Percentiles rank a stretch among this genome's conserved stretches.
Evolutionary conservation across 1,140 invertebrate genomes (phyloP).

Genomic region (Ganaspis sp.): DNA sequence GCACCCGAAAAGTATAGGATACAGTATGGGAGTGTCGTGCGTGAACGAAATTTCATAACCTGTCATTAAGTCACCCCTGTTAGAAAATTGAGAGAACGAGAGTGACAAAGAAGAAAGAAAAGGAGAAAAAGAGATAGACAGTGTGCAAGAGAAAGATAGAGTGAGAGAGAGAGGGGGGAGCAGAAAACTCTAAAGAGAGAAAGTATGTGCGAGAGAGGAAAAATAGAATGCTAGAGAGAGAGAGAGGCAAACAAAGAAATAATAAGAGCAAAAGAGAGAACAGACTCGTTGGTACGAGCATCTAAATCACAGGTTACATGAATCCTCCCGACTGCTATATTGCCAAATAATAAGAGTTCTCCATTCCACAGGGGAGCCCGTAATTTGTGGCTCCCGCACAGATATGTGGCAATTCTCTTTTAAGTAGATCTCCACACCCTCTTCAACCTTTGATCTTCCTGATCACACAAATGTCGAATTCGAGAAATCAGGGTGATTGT

Average conservation of each 20-base stretch:
- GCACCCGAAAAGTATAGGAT: not conserved
- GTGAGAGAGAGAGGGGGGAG: no score
- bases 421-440: conserved; percentile 5
- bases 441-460: not conserved
- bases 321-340: conserved; percentile 55
- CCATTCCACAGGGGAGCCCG: conserved; percentile 49
- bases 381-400: conserved; percentile 50
- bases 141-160: not conserved
- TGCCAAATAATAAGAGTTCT: conserved; percentile 57
- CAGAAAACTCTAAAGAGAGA: not conserved
- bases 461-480: conserved; percentile 12
- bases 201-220: no score
- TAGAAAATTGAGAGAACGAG: conserved; percentile 19
- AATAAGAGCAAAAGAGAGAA: conserved; percentile 29
- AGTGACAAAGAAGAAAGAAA: conserved; percentile 33
- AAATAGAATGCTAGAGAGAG: not conserved
- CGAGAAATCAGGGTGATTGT: not conserved
- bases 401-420: conserved; percentile 44
- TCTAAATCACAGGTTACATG: conserved; percentile 65
- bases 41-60: conserved; percentile 64
- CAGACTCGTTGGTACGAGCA: conserved; percentile 45
- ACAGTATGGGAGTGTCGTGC: conserved; percentile 33
- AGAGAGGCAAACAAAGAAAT: conserved; percentile 2
- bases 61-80: conserved; percentile 63
- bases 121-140: not conserved